Percentiles rank a stretch among this genome's conserved stretches.
Conservation (phyloP, 2,888 invertebrate genomes). For the Sclerodermus sp. region DNA sequence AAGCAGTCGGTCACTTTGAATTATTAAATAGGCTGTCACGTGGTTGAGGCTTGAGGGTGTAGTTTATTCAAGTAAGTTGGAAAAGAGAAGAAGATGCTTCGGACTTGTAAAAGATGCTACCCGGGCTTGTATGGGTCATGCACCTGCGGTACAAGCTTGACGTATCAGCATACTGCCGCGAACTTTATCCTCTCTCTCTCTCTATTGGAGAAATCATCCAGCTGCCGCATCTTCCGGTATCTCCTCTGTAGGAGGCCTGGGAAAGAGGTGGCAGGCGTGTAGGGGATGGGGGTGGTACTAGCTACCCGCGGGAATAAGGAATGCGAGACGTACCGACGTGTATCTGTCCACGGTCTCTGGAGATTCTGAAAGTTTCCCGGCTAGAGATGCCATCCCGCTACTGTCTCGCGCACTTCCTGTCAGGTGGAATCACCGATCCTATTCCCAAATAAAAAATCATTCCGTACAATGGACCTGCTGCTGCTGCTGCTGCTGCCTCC, state of each 20-base stretch:
- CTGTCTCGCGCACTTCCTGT: conserved; percentile 11
- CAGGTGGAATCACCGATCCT: too few species aligned
- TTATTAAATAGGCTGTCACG: conserved; percentile 27
- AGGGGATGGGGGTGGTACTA: conserved; percentile 1
- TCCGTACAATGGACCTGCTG: too few species aligned
- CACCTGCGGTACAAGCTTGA: conserved; percentile 25
- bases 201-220: not conserved
- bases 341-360: conserved; percentile 30
- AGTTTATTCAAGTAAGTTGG: conserved; percentile 40
- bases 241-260: not conserved
- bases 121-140: conserved; percentile 15
- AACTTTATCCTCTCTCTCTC: conserved; percentile 36
- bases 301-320: conserved; percentile 39
- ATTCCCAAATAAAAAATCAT: not conserved
- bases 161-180: conserved; percentile 38
- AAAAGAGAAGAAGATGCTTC: not conserved
- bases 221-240: not conserved
- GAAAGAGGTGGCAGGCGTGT: conserved; percentile 1
- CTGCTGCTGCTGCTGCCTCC: too few species aligned
- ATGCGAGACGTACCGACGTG: conserved; percentile 35
- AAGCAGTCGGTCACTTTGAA: conserved; percentile 6
- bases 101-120: not conserved
- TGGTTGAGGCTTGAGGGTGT: conserved; percentile 24
- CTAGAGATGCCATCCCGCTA: conserved; percentile 16
- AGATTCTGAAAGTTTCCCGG: conserved; percentile 44